Percentiles rank a stretch among this genome's conserved stretches.
These are phyloP conservation scores for Antheraea assamensis DNA, from an alignment of 2,888 invertebrate genomes.

Conservation along the genomic window DNA sequence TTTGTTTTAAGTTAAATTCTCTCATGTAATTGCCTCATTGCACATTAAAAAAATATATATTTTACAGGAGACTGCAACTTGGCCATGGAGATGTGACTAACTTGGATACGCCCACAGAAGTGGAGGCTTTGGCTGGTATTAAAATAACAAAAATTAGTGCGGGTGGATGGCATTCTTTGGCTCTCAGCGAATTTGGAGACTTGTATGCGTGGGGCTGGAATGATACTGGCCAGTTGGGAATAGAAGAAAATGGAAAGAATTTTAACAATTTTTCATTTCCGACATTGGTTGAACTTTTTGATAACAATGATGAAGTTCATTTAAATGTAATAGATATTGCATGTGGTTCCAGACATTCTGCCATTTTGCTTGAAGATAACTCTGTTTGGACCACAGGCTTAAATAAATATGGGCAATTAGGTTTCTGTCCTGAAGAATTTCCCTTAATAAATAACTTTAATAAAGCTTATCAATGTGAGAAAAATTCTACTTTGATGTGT, in stretches of 20 bases:
- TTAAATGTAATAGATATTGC: slow-evolving; percentile 83
- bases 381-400: slow-evolving; percentile 89
- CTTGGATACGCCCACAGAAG: slow-evolving; percentile 83
- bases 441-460: slow-evolving; percentile 54
- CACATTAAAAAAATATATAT: not conserved
- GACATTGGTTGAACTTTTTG: slow-evolving; percentile 62
- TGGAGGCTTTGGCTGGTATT: slow-evolving; percentile 90
- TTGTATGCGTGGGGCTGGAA: slow-evolving; percentile 97
- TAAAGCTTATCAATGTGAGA: slow-evolving; percentile 48
- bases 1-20: slow-evolving; percentile 9
- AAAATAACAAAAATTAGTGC: slow-evolving; percentile 86
- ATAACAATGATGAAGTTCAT: slow-evolving; percentile 67
- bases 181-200: slow-evolving; percentile 90
- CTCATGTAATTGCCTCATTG: not conserved
- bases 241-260: slow-evolving; percentile 58
- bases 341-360: slow-evolving; percentile 90
- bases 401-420: slow-evolving; percentile 92
- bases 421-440: slow-evolving; percentile 55
- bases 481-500: slow-evolving; percentile 49
- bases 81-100: slow-evolving; percentile 89
- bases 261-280: slow-evolving; percentile 59
- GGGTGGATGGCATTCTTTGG: slow-evolving; percentile 94
- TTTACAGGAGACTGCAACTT: slow-evolving; percentile 90
- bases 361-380: slow-evolving; percentile 85
- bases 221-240: slow-evolving; percentile 91